Evolutionary conservation across 2,888 invertebrate genomes (phyloP).

Genomic region (Cancer borealis): DNA sequence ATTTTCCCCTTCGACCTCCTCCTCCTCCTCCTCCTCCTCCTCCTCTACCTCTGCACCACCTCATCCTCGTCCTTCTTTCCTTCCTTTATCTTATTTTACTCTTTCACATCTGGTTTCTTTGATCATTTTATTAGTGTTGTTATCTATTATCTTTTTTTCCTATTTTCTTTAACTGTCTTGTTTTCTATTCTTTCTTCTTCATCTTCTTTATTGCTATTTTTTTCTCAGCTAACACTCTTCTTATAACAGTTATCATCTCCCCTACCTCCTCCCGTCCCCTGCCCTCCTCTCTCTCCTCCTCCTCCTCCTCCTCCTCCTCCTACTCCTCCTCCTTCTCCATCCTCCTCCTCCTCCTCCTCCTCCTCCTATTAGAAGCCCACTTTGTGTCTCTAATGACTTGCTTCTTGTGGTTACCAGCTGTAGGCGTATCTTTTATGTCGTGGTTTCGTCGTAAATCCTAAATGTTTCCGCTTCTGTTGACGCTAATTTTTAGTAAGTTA

Average conservation of each 20-base stretch:
- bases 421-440: background rate
- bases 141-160: no score
- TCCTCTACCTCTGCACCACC: no score
- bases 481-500: background rate
- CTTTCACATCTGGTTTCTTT: no score
- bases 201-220: no score
- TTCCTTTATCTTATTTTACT: background rate
- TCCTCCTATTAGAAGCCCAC: background rate
- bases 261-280: background rate
- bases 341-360: background rate
- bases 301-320: background rate
- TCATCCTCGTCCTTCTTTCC: background rate
- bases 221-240: no score
- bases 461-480: background rate
- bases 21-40: background rate
- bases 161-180: no score
- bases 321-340: background rate
- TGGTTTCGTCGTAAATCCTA: background rate
- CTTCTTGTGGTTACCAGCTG: constrained; percentile 24
- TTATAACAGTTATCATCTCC: background rate
- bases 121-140: no score
- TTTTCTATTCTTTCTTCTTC: no score
- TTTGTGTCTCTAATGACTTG: background rate
- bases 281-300: background rate
- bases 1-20: background rate